Evolutionary conservation across 2,113 vertebrate genomes (phyloP).

Genomic region (Crotophaga sulcirostris): DNA sequence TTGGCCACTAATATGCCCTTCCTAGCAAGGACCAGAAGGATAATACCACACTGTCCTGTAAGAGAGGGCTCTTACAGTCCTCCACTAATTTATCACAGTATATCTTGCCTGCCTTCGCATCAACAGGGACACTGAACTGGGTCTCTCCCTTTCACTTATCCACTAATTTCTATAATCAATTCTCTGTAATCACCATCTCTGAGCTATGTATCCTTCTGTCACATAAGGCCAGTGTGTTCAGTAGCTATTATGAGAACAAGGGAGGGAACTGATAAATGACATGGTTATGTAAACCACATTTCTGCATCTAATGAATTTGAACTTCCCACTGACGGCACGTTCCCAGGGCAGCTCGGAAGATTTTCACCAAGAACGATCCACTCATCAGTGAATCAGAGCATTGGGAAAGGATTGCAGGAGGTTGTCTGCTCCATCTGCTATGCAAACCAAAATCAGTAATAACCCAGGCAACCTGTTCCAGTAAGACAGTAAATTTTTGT

Average conservation of each 20-base stretch:
- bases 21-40: not conserved
- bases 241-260: not conserved
- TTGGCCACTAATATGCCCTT: not conserved
- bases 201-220: not conserved
- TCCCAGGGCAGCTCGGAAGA: not conserved
- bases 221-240: not conserved
- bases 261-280: not conserved
- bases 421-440: not conserved
- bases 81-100: not conserved
- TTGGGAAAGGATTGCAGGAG: not conserved
- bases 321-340: not conserved
- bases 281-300: not conserved
- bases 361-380: not conserved
- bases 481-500: not conserved
- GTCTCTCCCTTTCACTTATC: not conserved
- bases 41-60: not conserved
- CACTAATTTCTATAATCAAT: not conserved
- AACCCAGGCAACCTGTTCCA: not conserved
- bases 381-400: conserved; percentile 10
- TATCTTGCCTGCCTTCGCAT: not conserved
- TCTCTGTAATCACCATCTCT: not conserved
- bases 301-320: not conserved
- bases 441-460: not conserved
- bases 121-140: not conserved
- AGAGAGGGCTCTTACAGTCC: not conserved